Percentiles rank a stretch among this genome's conserved stretches.
Conservation (phyloP, 2,888 invertebrate genomes). For the Trissonchulus latispiculum region DNA sequence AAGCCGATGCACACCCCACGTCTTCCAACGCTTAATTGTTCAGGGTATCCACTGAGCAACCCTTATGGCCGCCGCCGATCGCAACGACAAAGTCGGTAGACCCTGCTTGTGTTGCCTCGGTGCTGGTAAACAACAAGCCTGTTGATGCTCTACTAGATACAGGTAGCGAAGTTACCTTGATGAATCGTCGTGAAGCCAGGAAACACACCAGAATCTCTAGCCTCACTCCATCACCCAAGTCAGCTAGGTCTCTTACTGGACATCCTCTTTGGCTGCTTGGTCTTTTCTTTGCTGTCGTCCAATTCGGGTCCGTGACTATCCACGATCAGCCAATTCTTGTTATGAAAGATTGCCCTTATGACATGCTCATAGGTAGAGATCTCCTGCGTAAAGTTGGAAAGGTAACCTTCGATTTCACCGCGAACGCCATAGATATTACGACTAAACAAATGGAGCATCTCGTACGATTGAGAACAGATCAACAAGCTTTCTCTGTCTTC, state of each 20-base stretch:
- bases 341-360: not conserved
- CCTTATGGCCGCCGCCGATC: not conserved
- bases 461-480: too few relatives aligned
- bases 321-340: not conserved
- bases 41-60: not conserved
- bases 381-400: not conserved
- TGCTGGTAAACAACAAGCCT: not conserved
- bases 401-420: not conserved
- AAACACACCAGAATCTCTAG: not conserved
- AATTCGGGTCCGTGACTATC: not conserved
- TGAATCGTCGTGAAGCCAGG: not conserved
- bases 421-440: too few relatives aligned
- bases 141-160: not conserved
- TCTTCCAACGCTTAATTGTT: not conserved
- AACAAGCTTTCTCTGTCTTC: too few relatives aligned
- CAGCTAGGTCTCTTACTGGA: not conserved
- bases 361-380: not conserved
- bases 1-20: too few relatives aligned
- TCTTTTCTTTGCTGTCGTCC: not conserved
- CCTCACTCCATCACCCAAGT: not conserved
- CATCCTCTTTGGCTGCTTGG: not conserved
- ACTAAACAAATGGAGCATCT: too few relatives aligned
- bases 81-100: not conserved
- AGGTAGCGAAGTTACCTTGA: conserved; percentile 6
- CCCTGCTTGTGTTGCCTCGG: not conserved